Evolutionary conservation across 2,113 vertebrate species (phyloP).

Genomic region (Plecotus auritus): DNA sequence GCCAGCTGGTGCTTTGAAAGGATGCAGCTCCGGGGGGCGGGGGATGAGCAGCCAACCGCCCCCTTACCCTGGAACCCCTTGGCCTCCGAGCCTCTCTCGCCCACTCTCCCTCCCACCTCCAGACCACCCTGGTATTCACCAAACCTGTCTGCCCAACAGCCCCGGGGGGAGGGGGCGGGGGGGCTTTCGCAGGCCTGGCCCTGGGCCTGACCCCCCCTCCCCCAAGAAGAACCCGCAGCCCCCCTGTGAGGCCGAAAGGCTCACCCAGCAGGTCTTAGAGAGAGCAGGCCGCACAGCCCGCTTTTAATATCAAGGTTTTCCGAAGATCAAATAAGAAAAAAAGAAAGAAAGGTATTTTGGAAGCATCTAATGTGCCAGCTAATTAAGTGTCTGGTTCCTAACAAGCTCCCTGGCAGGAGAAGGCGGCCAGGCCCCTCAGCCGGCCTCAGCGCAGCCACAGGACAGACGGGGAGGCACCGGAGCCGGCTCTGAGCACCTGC

Average conservation of each 20-base stretch:
- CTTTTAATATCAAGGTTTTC: constrained; percentile 33
- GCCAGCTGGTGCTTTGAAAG: constrained; percentile 43
- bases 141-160: constrained; percentile 22
- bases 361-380: constrained; percentile 62
- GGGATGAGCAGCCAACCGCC: not conserved
- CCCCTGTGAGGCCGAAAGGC: not conserved
- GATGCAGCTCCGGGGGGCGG: not conserved
- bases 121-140: constrained; percentile 57
- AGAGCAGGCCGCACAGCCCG: not conserved
- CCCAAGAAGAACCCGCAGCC: not conserved
- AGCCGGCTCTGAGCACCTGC: not conserved
- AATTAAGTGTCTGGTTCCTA: constrained; percentile 58
- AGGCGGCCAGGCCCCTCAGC: not conserved
- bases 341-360: constrained; percentile 56
- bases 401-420: not conserved
- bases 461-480: not conserved
- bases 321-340: constrained; percentile 54
- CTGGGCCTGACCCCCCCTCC: not conserved
- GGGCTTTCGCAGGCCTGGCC: not conserved
- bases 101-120: not conserved
- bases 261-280: not conserved
- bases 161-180: not conserved
- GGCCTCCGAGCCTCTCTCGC: not conserved
- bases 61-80: not conserved
- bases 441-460: not conserved